Evolutionary conservation across 2,888 invertebrate genomes (phyloP), one percentile per base, ranked within the genome.

Genomic region (Epinotia bilunana): DNA sequence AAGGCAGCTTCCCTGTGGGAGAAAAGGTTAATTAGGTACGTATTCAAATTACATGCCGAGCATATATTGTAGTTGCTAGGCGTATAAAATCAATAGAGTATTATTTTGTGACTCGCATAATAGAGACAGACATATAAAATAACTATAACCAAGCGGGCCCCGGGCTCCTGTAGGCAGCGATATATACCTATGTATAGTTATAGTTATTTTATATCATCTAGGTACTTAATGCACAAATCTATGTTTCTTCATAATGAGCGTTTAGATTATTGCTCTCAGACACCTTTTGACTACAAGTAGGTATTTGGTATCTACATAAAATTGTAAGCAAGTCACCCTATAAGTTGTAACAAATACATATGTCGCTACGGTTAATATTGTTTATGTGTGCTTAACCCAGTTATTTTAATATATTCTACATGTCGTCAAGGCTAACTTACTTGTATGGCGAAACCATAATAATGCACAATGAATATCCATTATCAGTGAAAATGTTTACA

Each of bases 401-500:
- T 49, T 49, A 49, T 6, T 16, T 49, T 49, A 49, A 3, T 16
- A 49, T 49, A 4, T 60, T 13, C 13, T 16, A 28, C 28, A 60
- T 16, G 4, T 0, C 1, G 12, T 46, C 5, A 43, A 20, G 20
- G 23, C 39, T 57, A 58, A 18, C 58, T 68, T n/a, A 23, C 20
- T 58, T 39, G 18, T 55, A 39, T 39, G 3, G 39, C 43, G n/a
- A 57, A 33, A 53, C 16, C 13, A 46, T 28, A 49, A 28, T 16
- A 46, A 16, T 39, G 33, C 18, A 39, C 55, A 67, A 60, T 57
- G 39, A 57, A 57, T 16, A 58, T 43, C 57, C 16, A 57, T 43
- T 58, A 68, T 68, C 68, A 68, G 6, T 20, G 20, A 9, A 68
- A 57, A 68, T 68, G 43, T 68, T 43, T 68, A 58, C 58, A 57